These are phyloP conservation scores for Euschistus heros DNA, from an alignment of 1,140 invertebrate species.

Conservation along the genomic window DNA sequence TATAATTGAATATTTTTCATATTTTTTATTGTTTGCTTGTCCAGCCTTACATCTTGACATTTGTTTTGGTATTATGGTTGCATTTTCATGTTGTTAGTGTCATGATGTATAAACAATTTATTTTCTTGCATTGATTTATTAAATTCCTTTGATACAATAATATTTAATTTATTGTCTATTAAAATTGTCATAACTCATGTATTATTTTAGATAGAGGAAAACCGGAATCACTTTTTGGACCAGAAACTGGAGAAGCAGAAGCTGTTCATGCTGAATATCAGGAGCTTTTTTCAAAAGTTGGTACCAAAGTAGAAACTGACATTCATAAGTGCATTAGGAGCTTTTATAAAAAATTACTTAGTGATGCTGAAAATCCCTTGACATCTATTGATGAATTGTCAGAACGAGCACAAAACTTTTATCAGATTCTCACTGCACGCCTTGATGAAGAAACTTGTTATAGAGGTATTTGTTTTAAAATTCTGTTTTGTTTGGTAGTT, in stretches of 20 bases:
- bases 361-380: conserved; percentile 25
- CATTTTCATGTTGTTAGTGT: no score
- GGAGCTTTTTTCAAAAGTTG: conserved; percentile 28
- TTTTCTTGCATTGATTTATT: no score
- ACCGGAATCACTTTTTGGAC: conserved; percentile 33
- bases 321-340: conserved; percentile 52
- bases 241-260: conserved; percentile 39
- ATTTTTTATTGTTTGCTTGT: background rate
- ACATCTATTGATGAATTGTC: conserved; percentile 72
- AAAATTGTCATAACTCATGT: no score
- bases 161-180: no score
- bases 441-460: conserved; percentile 60
- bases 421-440: conserved; percentile 65
- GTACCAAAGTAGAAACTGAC: conserved; percentile 47
- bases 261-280: conserved; percentile 40
- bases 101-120: no score
- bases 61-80: no score
- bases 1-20: background rate
- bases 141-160: no score
- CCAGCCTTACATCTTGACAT: background rate
- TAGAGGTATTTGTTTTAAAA: conserved; percentile 40
- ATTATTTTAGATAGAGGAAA: conserved; percentile 37
- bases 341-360: conserved; percentile 46
- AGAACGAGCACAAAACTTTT: conserved; percentile 83
- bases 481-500: background rate